These are phyloP conservation scores for Simalia tracyae DNA, from an alignment of 2,797 vertebrate species.

Conservation along the genomic window DNA sequence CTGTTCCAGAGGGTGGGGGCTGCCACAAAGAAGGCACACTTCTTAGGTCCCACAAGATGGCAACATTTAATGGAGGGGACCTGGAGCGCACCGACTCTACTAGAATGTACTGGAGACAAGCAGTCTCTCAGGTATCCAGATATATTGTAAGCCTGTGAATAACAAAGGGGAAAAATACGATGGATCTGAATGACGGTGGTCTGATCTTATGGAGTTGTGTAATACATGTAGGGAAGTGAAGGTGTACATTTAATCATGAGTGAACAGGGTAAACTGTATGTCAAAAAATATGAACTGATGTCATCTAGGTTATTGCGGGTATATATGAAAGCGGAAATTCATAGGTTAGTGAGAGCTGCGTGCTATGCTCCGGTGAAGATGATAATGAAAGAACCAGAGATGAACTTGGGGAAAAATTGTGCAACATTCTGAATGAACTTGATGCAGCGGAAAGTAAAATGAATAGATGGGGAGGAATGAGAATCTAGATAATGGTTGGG, in stretches of 20 bases:
- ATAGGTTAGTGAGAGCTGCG: not conserved
- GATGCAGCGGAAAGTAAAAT: not conserved
- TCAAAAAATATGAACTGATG: not conserved
- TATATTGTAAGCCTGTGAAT: not conserved
- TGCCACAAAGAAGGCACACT: not conserved
- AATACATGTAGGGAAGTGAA: not conserved
- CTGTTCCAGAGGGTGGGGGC: not conserved
- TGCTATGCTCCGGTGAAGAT: not conserved
- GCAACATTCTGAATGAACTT: not conserved
- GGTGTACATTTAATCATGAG: not conserved
- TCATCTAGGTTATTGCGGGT: not conserved
- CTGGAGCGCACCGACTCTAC: not conserved
- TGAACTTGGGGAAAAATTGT: not conserved
- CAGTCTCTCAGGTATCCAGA: not conserved
- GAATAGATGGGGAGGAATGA: not conserved
- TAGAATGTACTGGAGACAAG: not conserved
- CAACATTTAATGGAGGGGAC: not conserved
- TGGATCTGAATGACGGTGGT: not conserved
- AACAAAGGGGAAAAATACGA: not conserved
- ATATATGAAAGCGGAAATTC: not conserved
- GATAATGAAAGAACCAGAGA: not conserved
- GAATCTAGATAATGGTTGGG: not conserved
- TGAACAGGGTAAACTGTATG: not conserved
- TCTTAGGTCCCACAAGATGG: not conserved
- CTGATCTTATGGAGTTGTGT: not conserved